Base-by-base conservation (phyloP, 2,113 vertebrate species). In the Lichenostomus cassidix region DNA sequence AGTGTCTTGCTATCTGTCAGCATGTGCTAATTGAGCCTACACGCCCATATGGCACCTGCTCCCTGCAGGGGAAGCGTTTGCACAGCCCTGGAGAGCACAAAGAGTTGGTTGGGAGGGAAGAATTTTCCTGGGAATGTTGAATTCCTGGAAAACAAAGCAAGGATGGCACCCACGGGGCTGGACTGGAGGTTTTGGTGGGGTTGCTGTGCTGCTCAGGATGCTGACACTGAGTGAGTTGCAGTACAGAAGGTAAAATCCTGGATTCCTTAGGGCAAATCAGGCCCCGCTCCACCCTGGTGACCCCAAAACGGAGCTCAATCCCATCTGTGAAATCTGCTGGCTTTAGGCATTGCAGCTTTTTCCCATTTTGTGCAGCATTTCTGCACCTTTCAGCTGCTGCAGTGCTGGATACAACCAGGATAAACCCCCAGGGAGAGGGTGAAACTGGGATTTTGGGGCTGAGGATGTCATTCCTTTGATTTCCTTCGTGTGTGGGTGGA, bases 1-100 rank as follows among this genome's bases (percentile, higher is more conserved):
- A 96, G 97, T 94, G 97, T 97, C 97, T 98, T 97, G 97, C 92
- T 98, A 96, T 96, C 93, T 98, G 97, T 97, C 97, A 97, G 90
- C 87, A 94, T 97, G 97, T 97, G 97, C 95, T 98, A 97, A 97
- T 97, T 97, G 97, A 98, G 95, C 98, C 97, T 97, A 96, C 96
- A 59, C 92, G 44, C 82, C 96, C 98, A 98, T 95, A 97, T 97
- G 97, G 97, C 95, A 94, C 73, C 84, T 89, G 86, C 94, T 92
- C 90, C 62, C 86, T 8, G 52, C 29, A 89, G 90, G 39, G 49
- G 49, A 89, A 94, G 68, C 63, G 28, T 95, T 96, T 77, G 83
- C 71, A 29, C 20, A 68, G 69, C 85, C 92, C 95, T 96, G 83
- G 21, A 44, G 94, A 86, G 81, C 37, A 65, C 69, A 71, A 56